Conservation (phyloP, 2,797 vertebrate species). For the Cynodonichthys magdalenae region DNA sequence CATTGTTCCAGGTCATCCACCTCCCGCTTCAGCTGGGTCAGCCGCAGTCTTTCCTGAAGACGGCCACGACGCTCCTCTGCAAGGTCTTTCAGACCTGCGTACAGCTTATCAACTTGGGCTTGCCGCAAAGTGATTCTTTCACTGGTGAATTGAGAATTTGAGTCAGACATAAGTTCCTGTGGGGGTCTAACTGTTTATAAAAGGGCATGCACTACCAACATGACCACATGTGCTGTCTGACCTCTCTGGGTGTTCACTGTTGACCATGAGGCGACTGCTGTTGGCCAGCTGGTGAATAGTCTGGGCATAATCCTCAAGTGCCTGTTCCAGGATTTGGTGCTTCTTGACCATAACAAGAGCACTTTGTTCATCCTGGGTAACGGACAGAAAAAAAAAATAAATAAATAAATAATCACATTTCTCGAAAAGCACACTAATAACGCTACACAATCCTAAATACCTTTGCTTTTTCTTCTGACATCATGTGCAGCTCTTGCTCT, state of each 20-base stretch:
- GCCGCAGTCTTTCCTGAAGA: conserved; percentile 89
- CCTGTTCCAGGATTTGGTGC: conserved; percentile 90
- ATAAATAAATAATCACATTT: no score
- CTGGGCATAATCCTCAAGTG: conserved; percentile 90
- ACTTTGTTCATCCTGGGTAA: conserved; percentile 88
- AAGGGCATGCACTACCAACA: background rate
- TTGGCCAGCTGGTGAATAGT: conserved; percentile 90
- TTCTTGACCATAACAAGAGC: conserved; percentile 94
- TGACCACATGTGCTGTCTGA: conserved; percentile 45
- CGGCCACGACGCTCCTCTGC: conserved; percentile 88
- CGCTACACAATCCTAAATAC: conserved; percentile 59
- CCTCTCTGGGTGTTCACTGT: conserved; percentile 91
- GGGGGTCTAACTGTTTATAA: background rate
- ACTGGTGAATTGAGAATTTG: conserved; percentile 61
- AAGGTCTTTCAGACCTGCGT: conserved; percentile 91
- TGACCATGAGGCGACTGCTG: conserved; percentile 91
- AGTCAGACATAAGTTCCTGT: background rate
- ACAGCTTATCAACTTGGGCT: conserved; percentile 93
- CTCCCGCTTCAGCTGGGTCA: conserved; percentile 93
- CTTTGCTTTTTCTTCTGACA: conserved; percentile 96
- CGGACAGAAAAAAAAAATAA: conserved; percentile 13
- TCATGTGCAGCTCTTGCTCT: conserved; percentile 97
- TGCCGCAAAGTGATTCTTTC: conserved; percentile 89
- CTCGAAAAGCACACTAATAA: background rate
- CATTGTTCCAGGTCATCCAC: conserved; percentile 97